phyloP scores from a whole-genome alignment of 2,113 vertebrate genomes.

The Eonycteris spelaea region DNA sequence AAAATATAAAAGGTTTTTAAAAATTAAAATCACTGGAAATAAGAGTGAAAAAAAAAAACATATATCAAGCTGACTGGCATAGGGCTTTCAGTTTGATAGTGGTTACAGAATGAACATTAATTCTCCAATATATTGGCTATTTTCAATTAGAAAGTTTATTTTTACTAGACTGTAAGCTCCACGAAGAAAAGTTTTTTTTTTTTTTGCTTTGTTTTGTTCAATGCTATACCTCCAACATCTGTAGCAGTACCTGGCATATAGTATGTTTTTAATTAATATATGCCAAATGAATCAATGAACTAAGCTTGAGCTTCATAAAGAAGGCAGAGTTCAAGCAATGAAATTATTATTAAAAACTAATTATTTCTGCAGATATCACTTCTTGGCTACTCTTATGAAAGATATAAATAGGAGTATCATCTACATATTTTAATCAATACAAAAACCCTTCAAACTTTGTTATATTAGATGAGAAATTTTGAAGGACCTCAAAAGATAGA shows the following conservation, averaged over 20 bases:
- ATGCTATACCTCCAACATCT: background rate
- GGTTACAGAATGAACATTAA: background rate
- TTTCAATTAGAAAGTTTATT: background rate
- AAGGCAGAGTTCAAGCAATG: background rate
- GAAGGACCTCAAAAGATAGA: background rate
- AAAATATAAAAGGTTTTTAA: conserved; percentile 35
- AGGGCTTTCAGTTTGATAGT: background rate
- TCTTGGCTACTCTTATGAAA: background rate
- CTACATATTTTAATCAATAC: background rate
- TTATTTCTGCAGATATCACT: background rate
- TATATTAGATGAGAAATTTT: background rate
- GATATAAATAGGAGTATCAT: background rate
- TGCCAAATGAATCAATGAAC: background rate
- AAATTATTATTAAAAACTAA: background rate
- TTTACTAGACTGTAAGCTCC: background rate
- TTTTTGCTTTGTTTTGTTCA: background rate
- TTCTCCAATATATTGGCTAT: background rate
- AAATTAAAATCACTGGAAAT: conserved; percentile 38
- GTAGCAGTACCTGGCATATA: too few species aligned
- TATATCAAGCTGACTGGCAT: background rate
- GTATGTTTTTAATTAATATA: background rate
- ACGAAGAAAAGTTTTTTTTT: background rate
- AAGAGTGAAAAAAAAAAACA: background rate
- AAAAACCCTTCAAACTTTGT: background rate
- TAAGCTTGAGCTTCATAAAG: background rate